Percentiles rank a stretch among this genome's conserved stretches.
phyloP scores from a whole-genome alignment of 1,140 invertebrate genomes.

The Triops longicaudatus region DNA sequence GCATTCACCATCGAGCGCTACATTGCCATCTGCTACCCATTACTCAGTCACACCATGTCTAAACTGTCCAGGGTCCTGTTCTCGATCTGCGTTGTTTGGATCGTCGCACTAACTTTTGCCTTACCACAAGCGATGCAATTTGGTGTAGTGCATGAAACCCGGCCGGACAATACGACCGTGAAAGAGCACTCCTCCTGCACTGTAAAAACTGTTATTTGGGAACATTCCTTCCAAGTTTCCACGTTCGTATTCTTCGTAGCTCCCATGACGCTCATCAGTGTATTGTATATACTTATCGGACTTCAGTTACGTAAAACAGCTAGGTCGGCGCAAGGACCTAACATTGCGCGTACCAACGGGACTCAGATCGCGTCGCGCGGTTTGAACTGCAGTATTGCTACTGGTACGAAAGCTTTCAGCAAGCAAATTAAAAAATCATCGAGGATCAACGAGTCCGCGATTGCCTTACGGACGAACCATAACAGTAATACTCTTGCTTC shows the following conservation, averaged over 20 bases:
- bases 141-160: not conserved
- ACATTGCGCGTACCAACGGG: not conserved
- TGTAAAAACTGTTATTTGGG: not conserved
- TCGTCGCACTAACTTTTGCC: constrained; percentile 54
- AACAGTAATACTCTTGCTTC: not conserved
- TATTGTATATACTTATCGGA: constrained; percentile 74
- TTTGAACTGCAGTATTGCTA: not conserved
- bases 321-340: constrained; percentile 32
- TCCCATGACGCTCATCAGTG: constrained; percentile 76
- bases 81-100: constrained; percentile 51
- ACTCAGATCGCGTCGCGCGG: not conserved
- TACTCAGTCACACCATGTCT: constrained; percentile 76
- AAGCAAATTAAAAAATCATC: not conserved
- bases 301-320: constrained; percentile 57
- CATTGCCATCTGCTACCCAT: constrained; percentile 87
- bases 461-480: not conserved
- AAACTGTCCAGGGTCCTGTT: constrained; percentile 52
- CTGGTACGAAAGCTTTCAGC: not conserved
- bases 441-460: not conserved
- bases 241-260: constrained; percentile 13
- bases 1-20: constrained; percentile 92
- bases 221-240: not conserved
- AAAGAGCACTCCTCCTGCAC: not conserved
- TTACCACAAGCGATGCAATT: constrained; percentile 53
- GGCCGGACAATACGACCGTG: not conserved